Evolutionary conservation across 2,113 vertebrate genomes (phyloP), one percentile per base, ranked within the genome.

Genomic region (Ursus arctos): DNA sequence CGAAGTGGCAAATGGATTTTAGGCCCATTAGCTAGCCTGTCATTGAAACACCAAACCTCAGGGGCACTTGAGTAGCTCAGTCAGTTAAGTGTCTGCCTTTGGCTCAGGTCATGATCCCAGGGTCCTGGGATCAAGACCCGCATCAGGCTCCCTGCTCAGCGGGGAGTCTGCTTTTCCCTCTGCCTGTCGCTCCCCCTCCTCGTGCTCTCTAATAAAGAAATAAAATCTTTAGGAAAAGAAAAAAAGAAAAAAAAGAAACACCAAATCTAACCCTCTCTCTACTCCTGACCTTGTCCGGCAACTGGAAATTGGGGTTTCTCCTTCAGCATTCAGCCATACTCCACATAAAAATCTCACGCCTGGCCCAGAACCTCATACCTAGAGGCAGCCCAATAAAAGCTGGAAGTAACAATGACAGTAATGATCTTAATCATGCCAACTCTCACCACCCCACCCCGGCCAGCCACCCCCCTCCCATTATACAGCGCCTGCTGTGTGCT

Each of bases 401-500:
- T 40, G 26, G 47, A 47, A 16, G 67, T 10, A 28, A 69, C 2
- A 3, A 57, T 0, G 5, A 51, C 0, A 15, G 14, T 0, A 6
- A 24, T 3, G 61, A 53, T n/a, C 11, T 19, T 16, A 40, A 11
- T 6, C 31, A 19, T 4, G 21, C 12, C 19, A 22, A 28, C 51
- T 16, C 1, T 8, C 2, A 8, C 24, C 9, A 1, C 22, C 40
- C 21, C 8, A 0, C 16, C 14, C 9, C 18, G 12, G 13, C 18
- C 69, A 22, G 19, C 61, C 13, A 24, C 43, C 4, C 1, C 2
- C 11, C 24, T 2, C 19, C 12, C 3, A 0, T 31, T 16, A 16
- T 0, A 26, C 28, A 19, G 16, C 1, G 0, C 11, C 0, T 0
- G 2, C 33, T 7, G 1, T 4, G 28, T n/a, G 57, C 76, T 14